Evolutionary conservation across 2,797 vertebrate species (phyloP), one percentile per base, ranked within the genome.

Genomic region (Diplodus sargus): DNA sequence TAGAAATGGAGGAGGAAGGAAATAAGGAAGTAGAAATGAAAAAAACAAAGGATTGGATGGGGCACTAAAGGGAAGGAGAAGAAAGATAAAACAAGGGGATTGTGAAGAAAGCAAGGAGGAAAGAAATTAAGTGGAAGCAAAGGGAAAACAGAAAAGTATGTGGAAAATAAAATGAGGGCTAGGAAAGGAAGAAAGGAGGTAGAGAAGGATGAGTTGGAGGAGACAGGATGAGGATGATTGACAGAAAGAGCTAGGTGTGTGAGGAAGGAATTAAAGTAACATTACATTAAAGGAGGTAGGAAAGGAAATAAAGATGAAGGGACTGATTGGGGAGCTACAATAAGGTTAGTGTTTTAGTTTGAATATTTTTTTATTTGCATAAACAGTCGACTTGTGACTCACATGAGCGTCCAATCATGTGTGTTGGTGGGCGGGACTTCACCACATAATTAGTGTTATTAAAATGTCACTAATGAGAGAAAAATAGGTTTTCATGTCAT

Each of bases 401-500:
- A 17, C 2, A 56, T 7, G 15, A 28, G 3, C 6, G 57, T 13
- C 76, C 68, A 65, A 53, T 65, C 60, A 45, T 0, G 0, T 16
- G 22, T 15, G n/a, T 0, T n/a, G 54, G 49, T 71, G 79, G 74
- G 67, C 43, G 69, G 68, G 58, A 63, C 62, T 68, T 73, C 54
- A 39, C 1, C 10, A 15, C n/a, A 51, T 45, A 58, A 62, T 53
- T 43, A 6, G 12, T 52, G 53, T 7, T 48, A 54, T n/a, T 17
- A 74, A 47, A 42, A 47, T 65, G 48, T 68, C 42, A 25, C 43
- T 22, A 77, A 63, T n/a, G 18, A 74, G 10, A 13, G 14, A 48
- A 65, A 20, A 70, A 61, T 3, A 13, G 15, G n/a, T 25, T 30
- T 60, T 17, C 11, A 43, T 52, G 43, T 22, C 15, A 42, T 45